A percentile compares a stretch with the other conserved stretches of the same genome.
Conservation (phyloP, 2,113 vertebrate species). For the Tor tambroides region DNA sequence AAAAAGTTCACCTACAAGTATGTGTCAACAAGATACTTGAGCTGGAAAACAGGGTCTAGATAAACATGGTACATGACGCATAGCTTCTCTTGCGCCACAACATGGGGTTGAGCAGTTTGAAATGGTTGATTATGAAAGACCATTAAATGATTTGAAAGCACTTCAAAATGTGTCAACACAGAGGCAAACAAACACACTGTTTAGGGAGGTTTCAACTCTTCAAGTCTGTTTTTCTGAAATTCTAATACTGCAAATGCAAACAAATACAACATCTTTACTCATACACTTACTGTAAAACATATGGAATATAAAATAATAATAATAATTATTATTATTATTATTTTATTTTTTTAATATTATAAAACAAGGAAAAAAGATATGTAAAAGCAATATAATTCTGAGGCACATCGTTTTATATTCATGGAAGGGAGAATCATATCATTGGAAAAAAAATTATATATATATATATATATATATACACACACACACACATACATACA, state of each 20-base stretch:
- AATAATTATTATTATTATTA: too few species aligned
- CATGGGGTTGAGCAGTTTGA: background rate
- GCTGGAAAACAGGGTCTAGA: background rate
- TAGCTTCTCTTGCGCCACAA: background rate
- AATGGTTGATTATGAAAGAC: background rate
- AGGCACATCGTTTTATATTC: too few species aligned
- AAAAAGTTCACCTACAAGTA: background rate
- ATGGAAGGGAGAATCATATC: too few species aligned
- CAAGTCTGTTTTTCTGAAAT: background rate
- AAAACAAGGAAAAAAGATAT: too few species aligned
- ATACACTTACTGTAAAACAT: too few species aligned
- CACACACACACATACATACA: too few species aligned
- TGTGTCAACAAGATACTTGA: conserved; percentile 6
- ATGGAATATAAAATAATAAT: too few species aligned
- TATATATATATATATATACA: too few species aligned
- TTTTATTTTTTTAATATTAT: too few species aligned
- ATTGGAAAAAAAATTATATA: too few species aligned
- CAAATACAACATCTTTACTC: background rate
- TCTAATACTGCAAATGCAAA: too few species aligned
- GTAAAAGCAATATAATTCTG: too few species aligned
- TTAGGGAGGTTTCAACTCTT: background rate
- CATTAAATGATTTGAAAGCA: background rate
- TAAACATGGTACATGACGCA: background rate
- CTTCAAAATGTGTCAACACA: background rate
- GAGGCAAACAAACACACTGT: background rate